phyloP scores from a whole-genome alignment of 1,140 invertebrate species.

The Lucilia cuprina region DNA sequence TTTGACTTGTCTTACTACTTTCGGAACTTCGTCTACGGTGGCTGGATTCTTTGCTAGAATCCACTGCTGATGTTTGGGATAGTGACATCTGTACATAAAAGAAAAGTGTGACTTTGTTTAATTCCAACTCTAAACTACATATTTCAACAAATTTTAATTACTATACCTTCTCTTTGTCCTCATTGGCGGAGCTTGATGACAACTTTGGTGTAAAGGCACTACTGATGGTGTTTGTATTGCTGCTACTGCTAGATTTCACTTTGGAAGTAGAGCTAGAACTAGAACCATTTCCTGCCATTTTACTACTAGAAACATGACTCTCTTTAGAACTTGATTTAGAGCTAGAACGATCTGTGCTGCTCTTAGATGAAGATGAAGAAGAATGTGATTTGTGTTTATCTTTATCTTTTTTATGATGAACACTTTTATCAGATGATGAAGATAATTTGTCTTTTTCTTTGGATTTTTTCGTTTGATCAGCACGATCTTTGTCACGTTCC shows the following conservation, averaged over 20 bases:
- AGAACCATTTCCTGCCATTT: constrained; percentile 7
- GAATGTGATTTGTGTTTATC: not conserved
- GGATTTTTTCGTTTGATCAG: constrained; percentile 1
- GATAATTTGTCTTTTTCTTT: not conserved
- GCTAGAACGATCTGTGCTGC: not conserved
- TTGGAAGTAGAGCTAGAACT: constrained; percentile 39
- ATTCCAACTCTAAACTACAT: no score
- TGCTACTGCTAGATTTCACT: constrained; percentile 41
- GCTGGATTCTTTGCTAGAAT: constrained; percentile 52
- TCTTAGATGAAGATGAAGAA: not conserved
- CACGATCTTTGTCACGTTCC: constrained; percentile 51
- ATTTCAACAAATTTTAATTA: no score
- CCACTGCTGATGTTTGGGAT: constrained; percentile 50
- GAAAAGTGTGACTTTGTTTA: no score
- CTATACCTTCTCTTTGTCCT: no score
- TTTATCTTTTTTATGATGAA: not conserved
- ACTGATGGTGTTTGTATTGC: constrained; percentile 35
- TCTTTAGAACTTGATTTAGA: constrained; percentile 10
- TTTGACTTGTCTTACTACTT: constrained; percentile 54
- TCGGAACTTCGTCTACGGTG: constrained; percentile 55
- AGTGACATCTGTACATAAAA: no score
- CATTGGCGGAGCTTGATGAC: no score
- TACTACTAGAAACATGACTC: not conserved
- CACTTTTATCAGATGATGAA: not conserved
- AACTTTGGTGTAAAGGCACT: no score